A percentile compares a stretch with the other conserved stretches of the same genome.
Evolutionary conservation across 2,888 invertebrate species (phyloP).

Genomic region (Parnassius smintheus): DNA sequence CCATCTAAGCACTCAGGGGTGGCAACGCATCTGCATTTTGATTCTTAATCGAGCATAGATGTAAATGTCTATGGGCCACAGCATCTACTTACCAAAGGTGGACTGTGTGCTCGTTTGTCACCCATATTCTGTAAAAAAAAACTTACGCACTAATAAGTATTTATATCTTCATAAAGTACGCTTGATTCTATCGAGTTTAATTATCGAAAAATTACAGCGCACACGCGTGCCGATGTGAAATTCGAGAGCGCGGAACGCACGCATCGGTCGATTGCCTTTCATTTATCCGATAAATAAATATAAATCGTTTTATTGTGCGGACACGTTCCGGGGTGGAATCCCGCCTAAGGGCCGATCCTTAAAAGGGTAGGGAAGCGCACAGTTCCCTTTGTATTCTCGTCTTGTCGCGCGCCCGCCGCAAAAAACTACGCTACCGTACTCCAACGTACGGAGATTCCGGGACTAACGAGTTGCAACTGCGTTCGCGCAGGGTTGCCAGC

Average conservation of each 20-base stretch:
- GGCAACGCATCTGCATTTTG: too few species aligned
- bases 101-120: too few species aligned
- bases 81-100: too few species aligned
- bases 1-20: too few species aligned
- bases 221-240: constrained; percentile 24
- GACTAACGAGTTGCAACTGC: constrained; percentile 42
- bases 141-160: constrained; percentile 15
- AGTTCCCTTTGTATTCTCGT: constrained; percentile 59
- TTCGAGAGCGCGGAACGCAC: constrained; percentile 32
- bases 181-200: constrained; percentile 15
- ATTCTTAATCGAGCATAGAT: too few species aligned
- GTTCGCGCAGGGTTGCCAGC: constrained; percentile 34
- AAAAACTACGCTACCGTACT: constrained; percentile 76
- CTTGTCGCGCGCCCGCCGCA: constrained; percentile 49
- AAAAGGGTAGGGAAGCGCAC: constrained; percentile 69
- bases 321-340: constrained; percentile 71
- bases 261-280: constrained; percentile 43
- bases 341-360: constrained; percentile 65
- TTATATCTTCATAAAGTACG: constrained; percentile 18
- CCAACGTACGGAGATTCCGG: constrained; percentile 61
- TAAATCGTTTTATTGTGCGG: constrained; percentile 69
- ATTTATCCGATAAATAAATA: constrained; percentile 65
- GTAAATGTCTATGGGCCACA: too few species aligned
- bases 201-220: constrained; percentile 15
- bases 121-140: background rate